phyloP scores from a whole-genome alignment of 2,888 invertebrate species.

The Agrenia bidenticulata region DNA sequence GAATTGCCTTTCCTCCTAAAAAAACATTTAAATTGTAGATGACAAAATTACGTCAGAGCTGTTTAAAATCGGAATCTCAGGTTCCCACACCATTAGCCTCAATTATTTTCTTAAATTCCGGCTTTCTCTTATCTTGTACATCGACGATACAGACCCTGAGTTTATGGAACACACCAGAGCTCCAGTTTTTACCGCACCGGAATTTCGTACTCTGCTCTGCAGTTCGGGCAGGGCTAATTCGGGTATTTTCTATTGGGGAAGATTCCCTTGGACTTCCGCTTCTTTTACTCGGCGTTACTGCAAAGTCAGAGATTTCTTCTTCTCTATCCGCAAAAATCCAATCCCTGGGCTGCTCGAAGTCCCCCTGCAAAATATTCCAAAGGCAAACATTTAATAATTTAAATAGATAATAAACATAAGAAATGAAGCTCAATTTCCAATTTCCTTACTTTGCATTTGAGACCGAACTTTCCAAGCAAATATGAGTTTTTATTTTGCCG shows the following conservation, averaged over 20 bases:
- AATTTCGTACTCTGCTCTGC: not conserved
- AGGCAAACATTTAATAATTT: not conserved
- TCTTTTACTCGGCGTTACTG: not conserved
- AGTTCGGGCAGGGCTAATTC: not conserved
- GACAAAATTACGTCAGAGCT: too few species aligned
- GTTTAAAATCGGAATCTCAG: too few species aligned
- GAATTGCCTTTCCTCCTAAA: not conserved
- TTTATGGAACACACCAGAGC: not conserved
- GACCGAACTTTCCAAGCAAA: not conserved
- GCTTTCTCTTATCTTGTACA: not conserved
- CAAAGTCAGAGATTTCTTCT: not conserved
- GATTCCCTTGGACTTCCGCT: not conserved
- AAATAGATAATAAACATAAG: too few species aligned
- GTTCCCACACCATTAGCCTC: not conserved
- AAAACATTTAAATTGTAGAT: not conserved
- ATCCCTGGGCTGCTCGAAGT: not conserved
- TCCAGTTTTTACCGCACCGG: not conserved
- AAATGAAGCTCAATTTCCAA: too few species aligned
- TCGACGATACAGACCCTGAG: not conserved
- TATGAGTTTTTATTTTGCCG: not conserved
- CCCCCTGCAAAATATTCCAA: not conserved
- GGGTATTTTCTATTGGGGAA: not conserved
- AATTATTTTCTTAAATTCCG: not conserved
- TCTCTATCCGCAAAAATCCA: slow-evolving; percentile 10
- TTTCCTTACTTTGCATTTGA: too few species aligned